Conservation (phyloP, 1,140 invertebrate genomes). For the Lasioglossum albipes region DNA sequence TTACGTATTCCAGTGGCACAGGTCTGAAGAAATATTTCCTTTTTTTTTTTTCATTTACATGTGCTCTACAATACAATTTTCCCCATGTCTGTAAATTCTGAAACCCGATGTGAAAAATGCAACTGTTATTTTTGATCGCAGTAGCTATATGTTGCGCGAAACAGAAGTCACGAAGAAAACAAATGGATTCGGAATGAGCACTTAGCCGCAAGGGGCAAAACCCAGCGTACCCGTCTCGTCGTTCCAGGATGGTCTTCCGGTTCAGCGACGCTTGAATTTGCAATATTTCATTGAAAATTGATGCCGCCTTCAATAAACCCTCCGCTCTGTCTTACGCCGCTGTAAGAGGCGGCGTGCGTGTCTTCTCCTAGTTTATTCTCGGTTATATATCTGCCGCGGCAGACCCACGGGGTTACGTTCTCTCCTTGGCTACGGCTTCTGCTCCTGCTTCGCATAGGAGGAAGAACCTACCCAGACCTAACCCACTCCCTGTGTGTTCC, state of each 20-base stretch:
- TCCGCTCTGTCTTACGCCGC: conserved; percentile 10
- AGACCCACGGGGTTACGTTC: conserved; percentile 40
- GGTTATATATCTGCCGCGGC: conserved; percentile 42
- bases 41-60: no score
- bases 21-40: no score
- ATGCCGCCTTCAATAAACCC: conserved; percentile 55
- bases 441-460: not conserved
- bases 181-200: not conserved
- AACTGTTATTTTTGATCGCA: no score
- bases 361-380: conserved; percentile 54
- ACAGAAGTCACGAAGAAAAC: not conserved
- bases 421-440: conserved; percentile 32
- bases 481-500: conserved; percentile 21
- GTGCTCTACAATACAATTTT: no score
- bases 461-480: not conserved
- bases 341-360: conserved; percentile 16
- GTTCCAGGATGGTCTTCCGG: conserved; percentile 44
- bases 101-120: no score
- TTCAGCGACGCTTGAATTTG: conserved; percentile 51
- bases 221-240: not conserved
- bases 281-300: conserved; percentile 63
- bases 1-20: no score
- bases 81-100: no score
- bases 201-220: not conserved
- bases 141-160: no score